These are phyloP conservation scores for Cancer borealis DNA, from an alignment of 2,888 invertebrate genomes.

Conservation along the genomic window DNA sequence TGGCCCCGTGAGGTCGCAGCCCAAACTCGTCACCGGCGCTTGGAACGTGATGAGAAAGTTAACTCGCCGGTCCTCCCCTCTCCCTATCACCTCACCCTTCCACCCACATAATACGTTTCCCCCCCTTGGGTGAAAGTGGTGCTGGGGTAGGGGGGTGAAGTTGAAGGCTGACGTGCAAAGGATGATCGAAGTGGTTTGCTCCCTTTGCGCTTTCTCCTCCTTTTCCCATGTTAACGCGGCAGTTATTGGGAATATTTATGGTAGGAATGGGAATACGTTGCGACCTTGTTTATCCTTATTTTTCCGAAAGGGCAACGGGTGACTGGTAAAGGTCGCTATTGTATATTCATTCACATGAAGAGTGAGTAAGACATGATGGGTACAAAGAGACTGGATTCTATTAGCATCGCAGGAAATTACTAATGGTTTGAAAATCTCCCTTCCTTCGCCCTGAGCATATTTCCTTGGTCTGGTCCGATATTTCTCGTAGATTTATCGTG, in stretches of 20 bases:
- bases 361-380: too few relatives aligned
- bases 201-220: not conserved
- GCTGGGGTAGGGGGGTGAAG: not conserved
- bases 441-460: too few relatives aligned
- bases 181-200: not conserved
- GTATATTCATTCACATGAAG: too few relatives aligned
- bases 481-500: too few relatives aligned
- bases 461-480: too few relatives aligned
- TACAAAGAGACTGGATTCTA: too few relatives aligned
- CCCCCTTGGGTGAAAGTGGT: not conserved
- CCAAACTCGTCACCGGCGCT: not conserved
- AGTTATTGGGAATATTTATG: not conserved
- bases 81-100: not conserved
- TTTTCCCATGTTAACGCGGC: not conserved
- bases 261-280: too few relatives aligned
- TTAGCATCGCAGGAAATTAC: too few relatives aligned
- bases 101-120: not conserved
- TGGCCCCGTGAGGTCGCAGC: not conserved
- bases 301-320: too few relatives aligned
- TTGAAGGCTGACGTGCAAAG: not conserved
- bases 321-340: too few relatives aligned
- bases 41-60: not conserved
- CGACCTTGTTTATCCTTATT: too few relatives aligned
- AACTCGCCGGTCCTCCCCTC: not conserved
- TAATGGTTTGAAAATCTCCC: too few relatives aligned